A percentile compares a stretch with the other conserved stretches of the same genome.
phyloP scores from a whole-genome alignment of 2,113 vertebrate genomes.

The Cyprinus carpio region DNA sequence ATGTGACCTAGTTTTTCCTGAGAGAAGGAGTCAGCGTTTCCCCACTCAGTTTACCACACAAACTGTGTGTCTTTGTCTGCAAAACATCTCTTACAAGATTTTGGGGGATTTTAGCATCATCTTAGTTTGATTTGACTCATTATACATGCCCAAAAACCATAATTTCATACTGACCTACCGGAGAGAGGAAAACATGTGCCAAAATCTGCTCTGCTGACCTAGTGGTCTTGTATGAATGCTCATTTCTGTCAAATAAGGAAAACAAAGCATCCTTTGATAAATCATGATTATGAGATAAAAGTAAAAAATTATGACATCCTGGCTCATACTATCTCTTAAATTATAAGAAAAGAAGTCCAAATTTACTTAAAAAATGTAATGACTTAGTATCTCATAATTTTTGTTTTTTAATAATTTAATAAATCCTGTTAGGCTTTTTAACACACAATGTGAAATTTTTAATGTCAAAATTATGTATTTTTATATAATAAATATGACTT shows the following conservation, averaged over 20 bases:
- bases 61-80: neutral
- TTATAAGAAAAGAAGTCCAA: neutral
- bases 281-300: neutral
- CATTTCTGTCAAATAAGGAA: neutral
- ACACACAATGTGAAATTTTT: neutral
- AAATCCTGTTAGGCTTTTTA: too few species aligned
- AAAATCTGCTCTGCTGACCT: neutral
- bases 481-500: too few species aligned
- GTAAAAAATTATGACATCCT: neutral
- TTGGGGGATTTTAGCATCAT: neutral
- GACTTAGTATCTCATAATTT: neutral
- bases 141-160: neutral
- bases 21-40: neutral
- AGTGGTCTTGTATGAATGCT: neutral
- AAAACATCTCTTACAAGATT: neutral
- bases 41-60: neutral
- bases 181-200: neutral
- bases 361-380: neutral
- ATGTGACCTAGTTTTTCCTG: conserved; percentile 18
- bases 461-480: too few species aligned
- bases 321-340: neutral
- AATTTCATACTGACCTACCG: neutral
- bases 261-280: neutral
- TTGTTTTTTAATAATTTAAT: too few species aligned
- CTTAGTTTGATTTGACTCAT: conserved; percentile 19